Conservation (phyloP, 2,113 vertebrate genomes). For the Hiodon tergisus region DNA sequence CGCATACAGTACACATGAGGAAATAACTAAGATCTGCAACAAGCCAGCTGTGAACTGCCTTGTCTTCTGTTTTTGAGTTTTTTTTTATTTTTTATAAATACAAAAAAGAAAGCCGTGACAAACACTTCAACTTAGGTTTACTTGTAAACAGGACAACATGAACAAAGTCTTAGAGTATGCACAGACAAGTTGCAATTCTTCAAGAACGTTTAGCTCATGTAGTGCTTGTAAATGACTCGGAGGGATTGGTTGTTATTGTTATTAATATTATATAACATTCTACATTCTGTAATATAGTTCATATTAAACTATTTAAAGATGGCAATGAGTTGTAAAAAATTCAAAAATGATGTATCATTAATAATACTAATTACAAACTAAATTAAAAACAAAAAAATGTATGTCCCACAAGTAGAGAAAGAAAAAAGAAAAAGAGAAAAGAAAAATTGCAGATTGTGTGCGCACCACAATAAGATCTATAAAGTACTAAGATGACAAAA, state of each 20-base stretch:
- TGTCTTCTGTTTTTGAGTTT: constrained; percentile 40
- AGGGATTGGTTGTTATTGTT: constrained; percentile 27
- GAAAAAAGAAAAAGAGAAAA: constrained; percentile 2
- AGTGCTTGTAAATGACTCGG: constrained; percentile 48
- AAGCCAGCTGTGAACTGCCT: constrained; percentile 58
- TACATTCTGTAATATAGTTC: not conserved
- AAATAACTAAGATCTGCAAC: constrained; percentile 67
- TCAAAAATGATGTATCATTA: constrained; percentile 18
- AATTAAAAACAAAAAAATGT: constrained; percentile 40
- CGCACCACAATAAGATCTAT: constrained; percentile 72
- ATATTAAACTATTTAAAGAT: too few relatives aligned
- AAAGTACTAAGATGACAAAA: constrained; percentile 82
- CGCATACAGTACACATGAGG: constrained; percentile 65
- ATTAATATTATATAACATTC: not conserved
- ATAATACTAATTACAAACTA: constrained; percentile 39
- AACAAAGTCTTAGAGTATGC: constrained; percentile 73
- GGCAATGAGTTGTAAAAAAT: too few relatives aligned
- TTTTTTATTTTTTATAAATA: constrained; percentile 61
- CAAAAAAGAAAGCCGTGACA: constrained; percentile 81
- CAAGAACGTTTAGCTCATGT: constrained; percentile 45
- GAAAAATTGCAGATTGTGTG: constrained; percentile 85
- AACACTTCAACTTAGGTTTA: constrained; percentile 83
- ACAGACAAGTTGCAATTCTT: constrained; percentile 81
- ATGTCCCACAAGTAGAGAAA: constrained; percentile 44
- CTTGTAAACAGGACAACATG: constrained; percentile 85